Base-by-base conservation (phyloP, 2,888 invertebrate species). In the Polyommatus icarus region DNA sequence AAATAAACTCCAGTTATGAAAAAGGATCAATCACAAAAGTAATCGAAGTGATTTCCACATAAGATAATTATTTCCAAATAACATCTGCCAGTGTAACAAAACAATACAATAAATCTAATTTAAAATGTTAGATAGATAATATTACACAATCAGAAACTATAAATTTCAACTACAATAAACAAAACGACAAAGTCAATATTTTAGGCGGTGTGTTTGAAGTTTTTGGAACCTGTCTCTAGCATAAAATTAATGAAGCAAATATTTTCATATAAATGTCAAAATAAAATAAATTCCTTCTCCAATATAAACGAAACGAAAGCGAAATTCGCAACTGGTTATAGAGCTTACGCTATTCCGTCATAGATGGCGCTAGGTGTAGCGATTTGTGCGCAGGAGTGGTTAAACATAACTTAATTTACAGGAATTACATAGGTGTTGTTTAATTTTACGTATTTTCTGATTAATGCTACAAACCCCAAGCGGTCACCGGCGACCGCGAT, bases 291-390 rank as follows among this genome's bases (percentile, higher is more conserved):
- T 67, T 67, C 67, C 12, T 29, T 29, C 12, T 20, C 20, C 20
- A 40, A 73, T 46, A 0, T 46, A 72, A 40, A 40, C 10, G 3
- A 20, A 46, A 73, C 5, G 73, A 73, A 73, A 46, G 40, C 46
- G 73, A 46, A 73, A 73, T 73, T 36, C 5, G 24, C 24, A 46
- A 50, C 29, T 29, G 20, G 50, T 75, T 54, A 24, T 18, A 8
- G 15, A 6, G 50, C 29, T 75, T 75, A 54, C 50, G 75, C 75
- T 75, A 75, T 75, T 75, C 29, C 54, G 29, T 18, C 50, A 75
- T 15, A 75, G 75, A 75, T 75, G 75, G 50, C 75, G 75, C 50
- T 75, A 24, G 10, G 6, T 50, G 32, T 75, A 18, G 24, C 15
- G 24, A 24, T 50, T 24, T 29, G 10, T 75, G 75, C 54, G 75